Base-by-base conservation (phyloP, 2,888 invertebrate genomes). In the Lampropteryx suffumata region DNA sequence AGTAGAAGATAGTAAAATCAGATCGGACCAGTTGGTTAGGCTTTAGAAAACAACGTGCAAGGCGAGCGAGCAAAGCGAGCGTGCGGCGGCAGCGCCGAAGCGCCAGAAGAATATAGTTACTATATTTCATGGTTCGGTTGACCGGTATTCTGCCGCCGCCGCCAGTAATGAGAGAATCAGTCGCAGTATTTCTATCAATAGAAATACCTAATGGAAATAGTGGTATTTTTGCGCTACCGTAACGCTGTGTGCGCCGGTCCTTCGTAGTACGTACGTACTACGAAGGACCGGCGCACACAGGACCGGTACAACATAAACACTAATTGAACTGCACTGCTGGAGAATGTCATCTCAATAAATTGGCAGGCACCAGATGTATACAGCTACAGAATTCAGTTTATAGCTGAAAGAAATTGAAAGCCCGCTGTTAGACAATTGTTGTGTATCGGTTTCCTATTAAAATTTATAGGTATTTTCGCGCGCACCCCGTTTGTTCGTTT, bases 391-490 rank as follows among this genome's bases (percentile, higher is more conserved):
- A 39, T 51, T 33, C 56, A 62, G 67, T 89, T 89, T 89, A 89
- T 84, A 65, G 74, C 74, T 60, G 65, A 68, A 71, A 81, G 77
- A 88, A 89, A 89, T 89, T 88, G 88, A 81, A 85, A 77, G 71
- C 71, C 69, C 69, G 68, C 67, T 65, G 67, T 62, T 61, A 72
- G 71, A 77, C 81, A 79, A 86, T 80, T 82, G 79, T 65, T 61
- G 62, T 34, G 82, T 87, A 87, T 87, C 81, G 85, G 78, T 82
- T 82, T 70, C 68, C 82, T 79, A 84, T 86, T 84, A 83, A 78
- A 81, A 79, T 62, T 62, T 54, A 59, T 59, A 62, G 51, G 62
- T 47, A 61, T 62, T 61, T 64, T 59, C 54, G 26, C 32, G 34
- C 30, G 35, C 42, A 39, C 33, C 39, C 27, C 39, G 50, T 50